Evolutionary conservation across 1,140 invertebrate species (phyloP), one percentile per base, ranked within the genome.

Genomic region (Aculops lycopersici): DNA sequence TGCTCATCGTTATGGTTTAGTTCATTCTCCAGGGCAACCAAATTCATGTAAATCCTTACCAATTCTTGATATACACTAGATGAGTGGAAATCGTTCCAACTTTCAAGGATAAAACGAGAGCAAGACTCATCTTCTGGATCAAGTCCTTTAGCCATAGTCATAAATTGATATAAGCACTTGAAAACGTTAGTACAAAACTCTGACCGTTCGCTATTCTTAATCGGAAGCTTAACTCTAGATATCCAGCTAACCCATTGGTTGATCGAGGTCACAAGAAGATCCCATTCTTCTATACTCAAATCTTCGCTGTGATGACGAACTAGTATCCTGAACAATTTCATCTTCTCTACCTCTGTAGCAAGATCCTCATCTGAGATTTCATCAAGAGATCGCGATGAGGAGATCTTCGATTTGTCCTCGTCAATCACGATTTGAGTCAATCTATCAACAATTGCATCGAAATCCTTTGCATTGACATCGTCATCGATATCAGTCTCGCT

Each of bases 81-180:
- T 31, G 24, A 31, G 24, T 31, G 24, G n/a, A 31, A 31, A 8
- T 31, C 24, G 38, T 37, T 40, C 43, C 21, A 38, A 36, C 17
- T 42, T 43, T 3, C 45, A 42, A 38, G 44, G 41, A 3, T 40
- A 35, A 16, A 43, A 43, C 16, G n/a, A 4, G 5, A 17, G 3
- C 37, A 43, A 42, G 37, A 31, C 8, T 31, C 24, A 8, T n/a
- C 24, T 31, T 31, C 24, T 8, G n/a, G 8, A n/a, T 8, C n/a
- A 8, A 31, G 8, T 31, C n/a, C 8, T n/a, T 31, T 31, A 31
- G 24, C 24, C n/a, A 31, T 8, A 31, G 8, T 31, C 8, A n/a
- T 31, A n/a, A 31, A n/a, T 8, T 31, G 8, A 31, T 31, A 31
- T 8, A 31, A 8, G 8, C 8, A n/a, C 8, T 31, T n/a, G 8